Base-by-base conservation (phyloP, 1,140 invertebrate genomes). In the Drosophila sproati region DNA sequence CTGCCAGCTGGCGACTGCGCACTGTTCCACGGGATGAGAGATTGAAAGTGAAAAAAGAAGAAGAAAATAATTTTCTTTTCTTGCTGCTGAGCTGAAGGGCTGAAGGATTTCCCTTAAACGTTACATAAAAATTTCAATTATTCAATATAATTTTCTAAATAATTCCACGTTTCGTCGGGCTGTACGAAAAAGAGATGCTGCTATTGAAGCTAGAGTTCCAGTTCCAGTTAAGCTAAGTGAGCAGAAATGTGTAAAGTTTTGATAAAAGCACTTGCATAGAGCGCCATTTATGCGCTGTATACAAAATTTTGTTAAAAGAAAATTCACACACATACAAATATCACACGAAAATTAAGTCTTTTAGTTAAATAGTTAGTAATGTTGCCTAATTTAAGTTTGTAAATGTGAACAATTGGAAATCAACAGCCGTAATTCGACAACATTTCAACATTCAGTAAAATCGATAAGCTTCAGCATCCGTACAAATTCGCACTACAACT, bases 391-490 rank as follows among this genome's bases (percentile, higher is more conserved):
- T 56, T 56, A 31, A 63, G 52, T 63, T 54, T n/a, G 34, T 39
- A 8, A 5, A 52, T 35, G 51, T 52, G 51, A 68, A 34, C 54
- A 61, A 62, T 62, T 32, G 6, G 47, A 35, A 51, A 28, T 20
- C 10, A 29, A 37, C 12, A 34, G 34, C 34, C 48, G 60, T 20
- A 56, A 72, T 72, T 71, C 68, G 68, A 63, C 59, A 71, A 72
- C 45, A 72, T 63, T 63, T 50, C n/a, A 32, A 39, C 12, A 63
- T 71, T 56, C 51, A 28, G 59, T 62, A 87, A 87, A 87, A 87
- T 87, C 82, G 73, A 87, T 87, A 86, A 66, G 39, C 78, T 73
- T 76, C 80, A 82, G 77, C 70, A 57, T 77, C 73, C 64, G 69
- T 63, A 76, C 74, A 59, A 20, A 86, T 63, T 62, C 47, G 66